Evolutionary conservation across 1,140 invertebrate species (phyloP).

Genomic region (Rhopalosiphum maidis): DNA sequence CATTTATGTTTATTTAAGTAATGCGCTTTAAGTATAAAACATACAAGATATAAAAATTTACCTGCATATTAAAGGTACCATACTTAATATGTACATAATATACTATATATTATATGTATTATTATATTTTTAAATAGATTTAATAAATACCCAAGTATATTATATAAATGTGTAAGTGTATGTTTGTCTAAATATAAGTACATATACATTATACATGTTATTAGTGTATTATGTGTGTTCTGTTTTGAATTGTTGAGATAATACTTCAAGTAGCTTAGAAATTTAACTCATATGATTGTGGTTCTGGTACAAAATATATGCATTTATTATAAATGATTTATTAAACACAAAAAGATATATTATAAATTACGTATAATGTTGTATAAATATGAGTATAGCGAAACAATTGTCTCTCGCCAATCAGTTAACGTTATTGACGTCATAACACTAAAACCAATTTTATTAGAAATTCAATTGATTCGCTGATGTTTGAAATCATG

Average conservation of each 20-base stretch:
- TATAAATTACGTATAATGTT: not conserved
- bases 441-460: not conserved
- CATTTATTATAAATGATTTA: not conserved
- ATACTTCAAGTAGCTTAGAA: not conserved
- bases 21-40: too few species aligned
- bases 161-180: not conserved
- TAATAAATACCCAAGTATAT: not conserved
- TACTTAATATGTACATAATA: too few species aligned
- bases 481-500: too few species aligned
- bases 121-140: too few species aligned
- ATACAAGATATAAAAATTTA: too few species aligned
- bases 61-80: too few species aligned
- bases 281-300: not conserved
- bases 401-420: not conserved
- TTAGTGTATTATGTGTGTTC: not conserved
- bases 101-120: not conserved
- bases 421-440: not conserved
- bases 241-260: not conserved
- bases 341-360: not conserved
- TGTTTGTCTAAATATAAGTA: too few species aligned
- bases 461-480: too few species aligned
- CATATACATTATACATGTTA: too few species aligned
- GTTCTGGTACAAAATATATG: not conserved
- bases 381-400: not conserved
- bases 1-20: too few species aligned